These are phyloP conservation scores for Aleiodes alternator DNA, from an alignment of 2,888 invertebrate species.

Conservation along the genomic window DNA sequence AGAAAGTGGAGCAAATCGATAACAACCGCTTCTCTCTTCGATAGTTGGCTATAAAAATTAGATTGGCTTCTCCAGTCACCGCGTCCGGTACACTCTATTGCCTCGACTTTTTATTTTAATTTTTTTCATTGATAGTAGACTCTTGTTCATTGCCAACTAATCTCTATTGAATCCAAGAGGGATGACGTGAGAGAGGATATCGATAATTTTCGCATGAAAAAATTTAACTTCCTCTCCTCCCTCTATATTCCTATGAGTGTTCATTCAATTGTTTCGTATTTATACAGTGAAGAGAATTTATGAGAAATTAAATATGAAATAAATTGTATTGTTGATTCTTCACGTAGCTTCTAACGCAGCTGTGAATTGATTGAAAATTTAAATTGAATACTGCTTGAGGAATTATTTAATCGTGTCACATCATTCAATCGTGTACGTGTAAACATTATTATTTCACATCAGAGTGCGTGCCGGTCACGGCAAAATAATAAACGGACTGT, in stretches of 20 bases:
- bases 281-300: neutral
- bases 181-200: constrained; percentile 1
- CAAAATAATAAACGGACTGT: constrained; percentile 43
- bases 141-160: constrained; percentile 48
- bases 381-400: neutral
- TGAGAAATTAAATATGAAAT: constrained; percentile 3
- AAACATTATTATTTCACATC: constrained; percentile 35
- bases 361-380: too few species aligned
- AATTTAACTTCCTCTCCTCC: constrained; percentile 2
- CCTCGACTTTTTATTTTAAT: neutral
- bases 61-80: constrained; percentile 51
- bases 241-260: neutral
- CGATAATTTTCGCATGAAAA: constrained; percentile 32
- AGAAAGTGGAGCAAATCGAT: constrained; percentile 55
- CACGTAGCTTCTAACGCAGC: too few species aligned
- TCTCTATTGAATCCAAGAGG: constrained; percentile 19
- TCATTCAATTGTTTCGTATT: constrained; percentile 17
- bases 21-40: constrained; percentile 36
- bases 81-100: constrained; percentile 49
- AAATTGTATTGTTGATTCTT: too few species aligned
- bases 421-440: constrained; percentile 13
- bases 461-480: constrained; percentile 38
- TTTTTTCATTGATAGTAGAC: constrained; percentile 34
- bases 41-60: constrained; percentile 55
- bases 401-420: constrained; percentile 8